A percentile compares a stretch with the other conserved stretches of the same genome.
phyloP scores from a whole-genome alignment of 2,113 vertebrate genomes.

The Psittacula cyanocephala region DNA sequence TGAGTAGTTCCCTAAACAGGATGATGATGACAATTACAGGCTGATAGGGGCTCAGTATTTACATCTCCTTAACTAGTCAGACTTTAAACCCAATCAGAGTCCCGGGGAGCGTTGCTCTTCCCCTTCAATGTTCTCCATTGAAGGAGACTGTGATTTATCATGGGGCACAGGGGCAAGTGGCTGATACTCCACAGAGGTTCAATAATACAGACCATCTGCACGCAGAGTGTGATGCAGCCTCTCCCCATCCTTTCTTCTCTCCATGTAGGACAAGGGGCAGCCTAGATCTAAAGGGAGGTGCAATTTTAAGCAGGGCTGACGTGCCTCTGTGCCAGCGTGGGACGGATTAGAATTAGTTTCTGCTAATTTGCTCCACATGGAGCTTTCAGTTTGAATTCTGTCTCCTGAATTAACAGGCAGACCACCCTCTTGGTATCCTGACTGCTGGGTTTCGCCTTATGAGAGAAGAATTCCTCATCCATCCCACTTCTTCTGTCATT shows the following conservation, averaged over 20 bases:
- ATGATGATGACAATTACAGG: constrained; percentile 56
- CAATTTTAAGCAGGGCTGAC: background rate
- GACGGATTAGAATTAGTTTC: constrained; percentile 53
- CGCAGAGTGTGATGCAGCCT: background rate
- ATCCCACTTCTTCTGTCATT: background rate
- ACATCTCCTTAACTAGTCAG: background rate
- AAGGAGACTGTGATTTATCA: constrained; percentile 65
- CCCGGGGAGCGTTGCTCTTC: background rate
- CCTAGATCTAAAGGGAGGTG: constrained; percentile 12
- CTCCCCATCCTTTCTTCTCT: background rate
- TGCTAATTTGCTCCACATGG: constrained; percentile 68
- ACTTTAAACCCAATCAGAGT: background rate
- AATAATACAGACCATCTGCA: constrained; percentile 72
- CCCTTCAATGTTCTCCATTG: background rate
- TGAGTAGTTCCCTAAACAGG: constrained; percentile 28
- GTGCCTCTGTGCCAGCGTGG: constrained; percentile 18
- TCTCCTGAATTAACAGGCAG: constrained; percentile 26
- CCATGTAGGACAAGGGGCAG: background rate
- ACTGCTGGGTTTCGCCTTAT: background rate
- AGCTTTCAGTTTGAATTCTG: constrained; percentile 62
- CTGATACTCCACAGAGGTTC: constrained; percentile 51
- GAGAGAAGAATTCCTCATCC: background rate
- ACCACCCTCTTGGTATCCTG: constrained; percentile 38
- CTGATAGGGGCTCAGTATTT: constrained; percentile 25
- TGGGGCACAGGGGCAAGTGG: constrained; percentile 40